Percentiles rank a stretch among this genome's conserved stretches.
Conservation (phyloP, 2,797 vertebrate genomes). For the Propithecus deckenii region DNA sequence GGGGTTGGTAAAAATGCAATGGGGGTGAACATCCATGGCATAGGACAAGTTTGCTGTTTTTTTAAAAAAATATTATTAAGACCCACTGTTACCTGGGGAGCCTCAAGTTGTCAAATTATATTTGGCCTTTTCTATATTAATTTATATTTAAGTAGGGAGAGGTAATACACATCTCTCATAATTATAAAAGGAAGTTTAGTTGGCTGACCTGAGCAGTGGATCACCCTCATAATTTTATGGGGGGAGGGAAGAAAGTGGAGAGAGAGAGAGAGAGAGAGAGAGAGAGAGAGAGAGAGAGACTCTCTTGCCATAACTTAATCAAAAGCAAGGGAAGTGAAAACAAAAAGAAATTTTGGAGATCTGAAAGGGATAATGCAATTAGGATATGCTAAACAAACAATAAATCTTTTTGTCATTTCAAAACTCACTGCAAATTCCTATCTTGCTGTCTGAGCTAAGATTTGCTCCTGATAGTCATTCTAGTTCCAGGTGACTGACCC, state of each 20-base stretch:
- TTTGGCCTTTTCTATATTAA: slow-evolving; percentile 19
- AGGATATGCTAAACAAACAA: slow-evolving; percentile 41
- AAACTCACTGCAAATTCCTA: neutral
- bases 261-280: neutral
- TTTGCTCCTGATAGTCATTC: slow-evolving; percentile 17
- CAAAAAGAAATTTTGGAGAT: neutral
- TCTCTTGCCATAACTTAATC: neutral
- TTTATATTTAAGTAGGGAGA: neutral
- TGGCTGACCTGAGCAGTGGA: neutral
- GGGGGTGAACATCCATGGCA: neutral
- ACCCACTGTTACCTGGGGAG: neutral
- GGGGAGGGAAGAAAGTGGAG: neutral
- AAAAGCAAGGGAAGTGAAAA: slow-evolving; percentile 39
- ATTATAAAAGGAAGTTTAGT: slow-evolving; percentile 3
- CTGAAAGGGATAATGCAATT: neutral
- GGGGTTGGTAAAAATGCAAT: slow-evolving; percentile 15
- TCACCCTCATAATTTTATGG: neutral
- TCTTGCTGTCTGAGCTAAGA: neutral
- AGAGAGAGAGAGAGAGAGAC: neutral
- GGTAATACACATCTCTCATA: neutral
- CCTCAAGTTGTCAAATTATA: neutral
- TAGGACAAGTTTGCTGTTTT: neutral
- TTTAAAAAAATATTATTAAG: neutral
- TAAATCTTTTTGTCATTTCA: slow-evolving; percentile 3
- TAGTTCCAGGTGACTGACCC: slow-evolving; percentile 24